phyloP scores from a whole-genome alignment of 2,797 vertebrate genomes.

The Catostomus latipinnis region DNA sequence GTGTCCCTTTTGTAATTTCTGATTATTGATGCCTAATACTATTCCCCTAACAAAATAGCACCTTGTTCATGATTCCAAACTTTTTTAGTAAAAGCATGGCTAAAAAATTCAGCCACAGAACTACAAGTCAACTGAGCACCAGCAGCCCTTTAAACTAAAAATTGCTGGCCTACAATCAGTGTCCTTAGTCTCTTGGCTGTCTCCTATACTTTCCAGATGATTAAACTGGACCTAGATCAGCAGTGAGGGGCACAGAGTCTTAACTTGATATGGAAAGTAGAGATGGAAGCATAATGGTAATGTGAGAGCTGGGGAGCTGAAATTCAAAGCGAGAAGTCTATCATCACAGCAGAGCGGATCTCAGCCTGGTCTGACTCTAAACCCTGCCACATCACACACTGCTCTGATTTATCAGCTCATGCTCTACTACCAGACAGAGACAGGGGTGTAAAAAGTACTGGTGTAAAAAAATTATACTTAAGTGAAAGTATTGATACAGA shows the following conservation, averaged over 20 bases:
- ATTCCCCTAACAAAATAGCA: not conserved
- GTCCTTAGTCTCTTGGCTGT: not conserved
- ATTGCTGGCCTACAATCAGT: not conserved
- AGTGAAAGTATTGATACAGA: too few species aligned
- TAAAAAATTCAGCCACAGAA: not conserved
- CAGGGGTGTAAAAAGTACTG: constrained; percentile 6
- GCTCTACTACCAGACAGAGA: constrained; percentile 61
- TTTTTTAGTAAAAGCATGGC: not conserved
- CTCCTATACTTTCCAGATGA: not conserved
- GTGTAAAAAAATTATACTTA: too few species aligned
- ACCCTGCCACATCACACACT: constrained; percentile 45
- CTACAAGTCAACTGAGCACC: not conserved
- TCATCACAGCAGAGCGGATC: constrained; percentile 75
- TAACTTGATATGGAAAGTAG: constrained; percentile 53
- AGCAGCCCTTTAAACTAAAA: not conserved
- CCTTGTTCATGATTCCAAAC: not conserved
- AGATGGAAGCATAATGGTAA: constrained; percentile 72
- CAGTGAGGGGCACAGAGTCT: not conserved
- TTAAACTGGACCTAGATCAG: not conserved
- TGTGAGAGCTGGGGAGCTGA: constrained; percentile 69
- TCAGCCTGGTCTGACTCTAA: constrained; percentile 73
- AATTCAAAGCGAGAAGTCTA: constrained; percentile 64
- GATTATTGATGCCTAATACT: too few species aligned
- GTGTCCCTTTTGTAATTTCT: too few species aligned
- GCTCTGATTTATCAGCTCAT: constrained; percentile 67